Conservation (phyloP, 2,888 invertebrate species). For the Drosophila meridiana region DNA sequence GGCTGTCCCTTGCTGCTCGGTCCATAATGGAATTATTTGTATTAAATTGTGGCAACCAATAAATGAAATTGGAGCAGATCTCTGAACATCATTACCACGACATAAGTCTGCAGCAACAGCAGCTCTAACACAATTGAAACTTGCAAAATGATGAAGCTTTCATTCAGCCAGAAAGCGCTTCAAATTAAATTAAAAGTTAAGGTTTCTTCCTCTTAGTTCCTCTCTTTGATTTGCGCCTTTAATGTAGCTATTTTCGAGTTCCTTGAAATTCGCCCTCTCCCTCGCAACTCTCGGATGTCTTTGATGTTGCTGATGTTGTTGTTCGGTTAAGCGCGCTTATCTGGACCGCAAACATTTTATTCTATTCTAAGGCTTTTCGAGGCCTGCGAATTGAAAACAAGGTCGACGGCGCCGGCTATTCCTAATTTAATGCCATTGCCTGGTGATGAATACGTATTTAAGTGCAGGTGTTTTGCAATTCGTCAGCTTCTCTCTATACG, state of each 20-base stretch:
- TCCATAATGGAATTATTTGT: conserved; percentile 76
- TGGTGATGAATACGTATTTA: conserved; percentile 66
- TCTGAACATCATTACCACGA: conserved; percentile 43
- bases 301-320: conserved; percentile 43
- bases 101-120: conserved; percentile 6
- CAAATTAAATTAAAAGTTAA: conserved; percentile 75
- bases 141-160: conserved; percentile 62
- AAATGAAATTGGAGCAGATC: conserved; percentile 62
- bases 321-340: conserved; percentile 52
- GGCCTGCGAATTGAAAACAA: not conserved
- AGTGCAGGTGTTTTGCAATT: conserved; percentile 67
- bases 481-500: conserved; percentile 46
- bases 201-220: conserved; percentile 21
- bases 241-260: conserved; percentile 36
- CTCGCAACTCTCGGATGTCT: conserved; percentile 18
- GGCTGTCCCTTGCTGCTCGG: conserved; percentile 20
- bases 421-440: conserved; percentile 30
- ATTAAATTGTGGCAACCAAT: conserved; percentile 77
- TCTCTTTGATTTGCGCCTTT: conserved; percentile 23
- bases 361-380: conserved; percentile 13
- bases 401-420: conserved; percentile 11
- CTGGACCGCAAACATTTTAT: conserved; percentile 61
- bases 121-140: conserved; percentile 68
- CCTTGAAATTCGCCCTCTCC: not conserved
- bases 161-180: conserved; percentile 49